Evolutionary conservation across 92 coral and sea anemone species (phyloP).

Genomic region (Montipora capitata): DNA sequence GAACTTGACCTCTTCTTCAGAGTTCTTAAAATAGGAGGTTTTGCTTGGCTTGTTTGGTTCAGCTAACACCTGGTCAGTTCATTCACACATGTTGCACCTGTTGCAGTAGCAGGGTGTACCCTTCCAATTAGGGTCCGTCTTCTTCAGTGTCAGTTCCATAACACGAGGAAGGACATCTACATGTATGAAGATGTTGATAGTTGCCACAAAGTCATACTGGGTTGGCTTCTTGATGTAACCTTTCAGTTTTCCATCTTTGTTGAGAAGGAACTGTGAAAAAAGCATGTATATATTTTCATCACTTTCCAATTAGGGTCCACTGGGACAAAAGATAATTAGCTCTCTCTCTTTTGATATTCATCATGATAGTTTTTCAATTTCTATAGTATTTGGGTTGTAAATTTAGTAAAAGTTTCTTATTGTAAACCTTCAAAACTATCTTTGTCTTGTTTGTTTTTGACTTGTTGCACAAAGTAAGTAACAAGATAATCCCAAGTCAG

Average conservation of each 20-base stretch:
- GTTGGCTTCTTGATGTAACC: conserved; percentile 48
- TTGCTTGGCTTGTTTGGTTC: conserved; percentile 33
- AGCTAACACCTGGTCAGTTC: conserved; percentile 40
- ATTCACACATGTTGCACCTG: conserved; percentile 46
- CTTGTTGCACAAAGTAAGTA: conserved; percentile 36
- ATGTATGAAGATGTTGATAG: conserved; percentile 12
- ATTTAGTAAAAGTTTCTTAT: no score
- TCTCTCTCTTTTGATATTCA: no score
- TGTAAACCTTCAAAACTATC: no score
- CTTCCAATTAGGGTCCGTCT: conserved; percentile 12
- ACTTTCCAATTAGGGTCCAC: no score
- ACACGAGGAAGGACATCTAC: conserved; percentile 35
- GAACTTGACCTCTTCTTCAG: conserved; percentile 25
- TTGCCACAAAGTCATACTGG: conserved; percentile 39
- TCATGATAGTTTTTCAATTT: no score
- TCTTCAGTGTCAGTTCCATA: conserved; percentile 45
- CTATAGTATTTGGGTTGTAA: no score
- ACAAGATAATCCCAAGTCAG: neutral
- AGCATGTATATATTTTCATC: no score
- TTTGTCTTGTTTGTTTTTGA: conserved; percentile 28
- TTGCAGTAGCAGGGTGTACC: conserved; percentile 5
- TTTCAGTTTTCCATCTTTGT: conserved; percentile 44
- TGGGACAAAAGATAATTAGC: no score
- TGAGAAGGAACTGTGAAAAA: no score
- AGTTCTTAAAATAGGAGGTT: conserved; percentile 10